Evolutionary conservation across 1,140 invertebrate genomes (phyloP), one percentile per base, ranked within the genome.

Genomic region (Zaprionus camerounensis): DNA sequence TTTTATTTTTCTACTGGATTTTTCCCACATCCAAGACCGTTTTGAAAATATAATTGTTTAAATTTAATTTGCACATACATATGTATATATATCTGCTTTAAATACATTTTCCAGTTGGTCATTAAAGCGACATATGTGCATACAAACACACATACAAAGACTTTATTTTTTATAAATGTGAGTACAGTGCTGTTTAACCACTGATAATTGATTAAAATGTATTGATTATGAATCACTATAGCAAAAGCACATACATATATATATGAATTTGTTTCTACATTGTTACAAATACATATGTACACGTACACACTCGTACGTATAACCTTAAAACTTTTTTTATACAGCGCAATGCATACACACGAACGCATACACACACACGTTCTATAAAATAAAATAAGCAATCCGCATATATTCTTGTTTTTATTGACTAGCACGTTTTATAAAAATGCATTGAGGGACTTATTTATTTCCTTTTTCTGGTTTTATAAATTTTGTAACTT

Each of bases 161-260:
- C n/a, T 62, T 57, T 77, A 46, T 46, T 61, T 87, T 80, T 71
- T 80, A 87, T 36, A 87, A 88, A 71, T 67, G 36, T 17, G 34
- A 56, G 83, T 86, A 88, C 83, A 88, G 81, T 83, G 28, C 13
- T 31, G 17, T 80, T 71, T 44, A 36, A n/a, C 26, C 38, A 61
- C 36, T 56, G 46, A 28, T 69, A 53, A 70, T 58, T 75, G 51
- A 66, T 67, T 53, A 38, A 57, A 58, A 26, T 46, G 17, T 53
- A 67, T 59, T 67, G 72, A 71, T 58, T 64, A 59, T 75, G 72
- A 75, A 71, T 75, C 67, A 75, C 53, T 56, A 28, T 66, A 36
- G 31, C 9, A 11, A 34, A 34, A 34, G 31, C 11, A 11, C 9
- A 11, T 34, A 11, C 3, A 34, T 34, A 11, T 34, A 31, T 31